A percentile compares a stretch with the other conserved stretches of the same genome.
phyloP scores from a whole-genome alignment of 2,888 invertebrate species.

The Selenia dentaria region DNA sequence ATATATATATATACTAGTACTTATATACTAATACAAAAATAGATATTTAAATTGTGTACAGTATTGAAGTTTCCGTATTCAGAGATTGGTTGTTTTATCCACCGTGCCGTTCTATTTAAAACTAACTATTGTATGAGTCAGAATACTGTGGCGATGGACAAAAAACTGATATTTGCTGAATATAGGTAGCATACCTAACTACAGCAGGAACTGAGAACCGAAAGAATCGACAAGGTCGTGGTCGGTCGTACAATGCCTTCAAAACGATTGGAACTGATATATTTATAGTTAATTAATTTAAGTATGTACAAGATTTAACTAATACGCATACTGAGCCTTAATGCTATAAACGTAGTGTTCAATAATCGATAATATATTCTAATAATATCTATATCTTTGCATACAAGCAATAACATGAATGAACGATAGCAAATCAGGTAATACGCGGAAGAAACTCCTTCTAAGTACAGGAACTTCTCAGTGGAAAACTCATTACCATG shows the following conservation, averaged over 20 bases:
- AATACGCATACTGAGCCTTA: neutral
- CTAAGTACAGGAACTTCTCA: conserved; percentile 38
- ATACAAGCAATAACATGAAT: neutral
- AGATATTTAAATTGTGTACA: conserved; percentile 41
- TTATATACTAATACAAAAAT: conserved; percentile 39
- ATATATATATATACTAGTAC: conserved; percentile 31
- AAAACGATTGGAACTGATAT: conserved; percentile 43
- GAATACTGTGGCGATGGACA: conserved; percentile 51
- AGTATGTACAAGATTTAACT: conserved; percentile 11
- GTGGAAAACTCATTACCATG: conserved; percentile 39
- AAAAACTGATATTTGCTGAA: conserved; percentile 55
- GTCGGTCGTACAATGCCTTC: conserved; percentile 72
- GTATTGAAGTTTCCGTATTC: conserved; percentile 47
- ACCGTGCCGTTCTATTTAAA: conserved; percentile 59
- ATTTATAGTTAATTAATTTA: conserved; percentile 44
- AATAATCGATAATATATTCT: neutral
- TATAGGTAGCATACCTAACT: conserved; percentile 40
- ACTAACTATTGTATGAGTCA: conserved; percentile 64
- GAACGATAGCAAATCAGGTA: conserved; percentile 11
- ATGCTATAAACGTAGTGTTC: neutral
- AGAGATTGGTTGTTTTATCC: conserved; percentile 51
- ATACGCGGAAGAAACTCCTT: conserved; percentile 39
- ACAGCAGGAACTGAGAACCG: conserved; percentile 65
- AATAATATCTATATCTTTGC: conserved; percentile 3
- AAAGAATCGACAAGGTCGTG: conserved; percentile 69